These are phyloP conservation scores for Phrynosoma blainvillii DNA, from an alignment of 2,113 vertebrate genomes.

Conservation along the genomic window DNA sequence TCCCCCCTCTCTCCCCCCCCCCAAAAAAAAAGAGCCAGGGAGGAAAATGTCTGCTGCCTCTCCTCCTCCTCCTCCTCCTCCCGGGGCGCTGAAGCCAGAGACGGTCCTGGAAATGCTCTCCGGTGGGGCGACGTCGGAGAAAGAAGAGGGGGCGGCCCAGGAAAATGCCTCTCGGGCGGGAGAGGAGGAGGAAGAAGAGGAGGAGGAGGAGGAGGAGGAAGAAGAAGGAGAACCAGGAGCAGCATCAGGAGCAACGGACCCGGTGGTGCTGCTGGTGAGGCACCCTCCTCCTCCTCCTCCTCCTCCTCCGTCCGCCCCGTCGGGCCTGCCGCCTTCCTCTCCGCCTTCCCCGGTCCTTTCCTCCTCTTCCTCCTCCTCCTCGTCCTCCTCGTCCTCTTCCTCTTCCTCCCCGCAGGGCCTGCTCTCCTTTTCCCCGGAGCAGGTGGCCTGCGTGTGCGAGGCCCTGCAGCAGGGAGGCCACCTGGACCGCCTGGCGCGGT, in stretches of 20 bases:
- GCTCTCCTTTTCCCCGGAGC: constrained; percentile 96
- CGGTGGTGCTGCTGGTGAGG: constrained; percentile 84
- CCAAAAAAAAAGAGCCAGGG: too few relatives aligned
- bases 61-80: background rate
- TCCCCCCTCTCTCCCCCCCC: too few relatives aligned
- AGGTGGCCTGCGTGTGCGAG: constrained; percentile 98
- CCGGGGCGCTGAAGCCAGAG: constrained; percentile 97
- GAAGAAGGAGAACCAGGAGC: too few relatives aligned
- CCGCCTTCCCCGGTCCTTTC: constrained; percentile 67
- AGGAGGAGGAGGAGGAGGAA: constrained; percentile 69
- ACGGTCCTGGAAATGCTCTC: constrained; percentile 88
- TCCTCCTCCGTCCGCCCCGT: constrained; percentile 10
- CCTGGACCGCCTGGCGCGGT: constrained; percentile 97
- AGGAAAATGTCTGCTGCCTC: constrained; percentile 91
- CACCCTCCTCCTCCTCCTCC: constrained; percentile 48
- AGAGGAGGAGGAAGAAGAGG: constrained; percentile 74
- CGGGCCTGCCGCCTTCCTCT: constrained; percentile 48
- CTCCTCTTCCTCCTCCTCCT: constrained; percentile 73
- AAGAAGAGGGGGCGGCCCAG: constrained; percentile 80
- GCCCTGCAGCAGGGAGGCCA: constrained; percentile 98
- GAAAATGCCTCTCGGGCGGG: constrained; percentile 34
- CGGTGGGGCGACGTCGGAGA: constrained; percentile 26
- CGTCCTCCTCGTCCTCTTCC: constrained; percentile 66
- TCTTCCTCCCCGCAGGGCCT: constrained; percentile 83
- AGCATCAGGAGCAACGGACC: constrained; percentile 68